These are phyloP conservation scores for Tachyglossus aculeatus DNA, from an alignment of 2,797 vertebrate species.

Conservation along the genomic window DNA sequence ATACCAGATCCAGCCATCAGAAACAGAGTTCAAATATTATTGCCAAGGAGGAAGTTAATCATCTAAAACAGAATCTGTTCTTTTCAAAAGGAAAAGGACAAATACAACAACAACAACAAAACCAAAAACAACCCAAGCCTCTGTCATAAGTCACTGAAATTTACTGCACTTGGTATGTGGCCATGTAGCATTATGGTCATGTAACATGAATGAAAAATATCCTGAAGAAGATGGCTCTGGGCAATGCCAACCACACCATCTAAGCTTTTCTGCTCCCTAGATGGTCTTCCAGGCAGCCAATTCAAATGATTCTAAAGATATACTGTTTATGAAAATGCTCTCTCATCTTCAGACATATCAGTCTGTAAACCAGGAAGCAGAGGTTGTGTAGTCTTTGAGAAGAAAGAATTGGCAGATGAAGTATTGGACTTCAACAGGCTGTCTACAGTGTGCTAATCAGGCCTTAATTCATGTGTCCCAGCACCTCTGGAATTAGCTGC, in stretches of 20 bases:
- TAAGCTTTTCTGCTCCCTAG: not conserved
- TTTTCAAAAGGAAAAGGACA: not conserved
- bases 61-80: no score
- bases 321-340: no score
- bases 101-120: not conserved
- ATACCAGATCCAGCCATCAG: no score
- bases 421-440: not conserved
- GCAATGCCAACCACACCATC: not conserved
- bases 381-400: not conserved
- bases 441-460: not conserved
- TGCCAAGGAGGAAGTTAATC: no score
- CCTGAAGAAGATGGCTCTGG: not conserved
- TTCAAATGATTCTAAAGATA: no score
- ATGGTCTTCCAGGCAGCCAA: no score
- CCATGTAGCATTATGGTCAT: not conserved
- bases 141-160: slow-evolving; percentile 1
- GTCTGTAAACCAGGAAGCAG: not conserved
- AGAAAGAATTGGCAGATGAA: not conserved
- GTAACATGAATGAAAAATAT: not conserved
- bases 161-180: not conserved
- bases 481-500: no score
- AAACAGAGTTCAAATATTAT: no score
- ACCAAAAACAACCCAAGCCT: not conserved
- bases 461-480: no score
- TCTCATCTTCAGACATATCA: not conserved